A percentile compares a stretch with the other conserved stretches of the same genome.
phyloP scores from a whole-genome alignment of 2,113 vertebrate species.

The Esox niger region DNA sequence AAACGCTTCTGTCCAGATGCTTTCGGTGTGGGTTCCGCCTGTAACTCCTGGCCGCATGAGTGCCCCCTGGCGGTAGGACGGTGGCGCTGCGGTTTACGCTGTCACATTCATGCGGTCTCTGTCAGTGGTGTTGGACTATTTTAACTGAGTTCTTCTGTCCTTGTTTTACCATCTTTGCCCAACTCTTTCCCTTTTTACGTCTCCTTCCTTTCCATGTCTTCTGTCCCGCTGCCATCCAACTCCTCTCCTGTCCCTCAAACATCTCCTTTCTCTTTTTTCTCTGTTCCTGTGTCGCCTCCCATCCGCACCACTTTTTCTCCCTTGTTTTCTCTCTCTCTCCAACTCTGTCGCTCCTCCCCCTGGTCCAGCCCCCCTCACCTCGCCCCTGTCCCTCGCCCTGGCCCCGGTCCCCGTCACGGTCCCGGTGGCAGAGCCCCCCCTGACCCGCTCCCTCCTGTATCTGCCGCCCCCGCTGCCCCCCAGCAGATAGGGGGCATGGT shows the following conservation, averaged over 20 bases:
- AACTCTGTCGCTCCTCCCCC: conserved; percentile 16
- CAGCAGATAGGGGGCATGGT: conserved; percentile 77
- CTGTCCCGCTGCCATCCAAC: not conserved
- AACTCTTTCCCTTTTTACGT: conserved; percentile 36
- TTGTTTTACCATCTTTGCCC: conserved; percentile 62
- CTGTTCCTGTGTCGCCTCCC: too few species aligned
- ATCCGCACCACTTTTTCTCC: conserved; percentile 33
- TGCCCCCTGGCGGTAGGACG: not conserved
- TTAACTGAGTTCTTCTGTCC: conserved; percentile 65
- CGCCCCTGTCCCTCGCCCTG: conserved; percentile 40
- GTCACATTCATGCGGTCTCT: conserved; percentile 33
- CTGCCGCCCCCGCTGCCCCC: conserved; percentile 63
- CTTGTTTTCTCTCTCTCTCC: conserved; percentile 18
- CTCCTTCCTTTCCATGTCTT: not conserved
- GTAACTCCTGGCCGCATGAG: conserved; percentile 2
- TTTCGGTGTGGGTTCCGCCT: not conserved
- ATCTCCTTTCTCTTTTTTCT: conserved; percentile 33
- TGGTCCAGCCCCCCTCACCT: conserved; percentile 50
- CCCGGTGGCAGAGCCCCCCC: conserved; percentile 74
- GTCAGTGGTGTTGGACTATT: conserved; percentile 46
- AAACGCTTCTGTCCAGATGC: not conserved
- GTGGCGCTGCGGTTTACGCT: conserved; percentile 1
- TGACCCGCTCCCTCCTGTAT: conserved; percentile 76
- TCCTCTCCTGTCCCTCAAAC: not conserved
- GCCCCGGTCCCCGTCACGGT: conserved; percentile 53